Evolutionary conservation across 2,888 invertebrate species (phyloP), one percentile per base, ranked within the genome.

Genomic region (Rugalucina vietnamica): DNA sequence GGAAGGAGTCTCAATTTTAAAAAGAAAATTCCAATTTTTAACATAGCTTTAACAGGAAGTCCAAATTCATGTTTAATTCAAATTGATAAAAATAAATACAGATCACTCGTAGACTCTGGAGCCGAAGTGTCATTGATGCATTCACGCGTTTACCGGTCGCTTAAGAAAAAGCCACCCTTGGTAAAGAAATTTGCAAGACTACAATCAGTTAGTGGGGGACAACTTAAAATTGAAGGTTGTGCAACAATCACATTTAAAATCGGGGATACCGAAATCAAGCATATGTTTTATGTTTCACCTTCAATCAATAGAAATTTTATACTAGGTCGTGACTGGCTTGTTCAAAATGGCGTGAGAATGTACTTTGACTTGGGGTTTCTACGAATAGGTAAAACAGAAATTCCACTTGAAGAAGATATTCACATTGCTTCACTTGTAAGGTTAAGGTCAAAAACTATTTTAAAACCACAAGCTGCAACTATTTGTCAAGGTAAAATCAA

Each of bases 41-140:
- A 8, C n/a, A 54, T 54, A 54, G 54, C 54, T 54, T 54, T 54
- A 54, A 54, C 54, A 54, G 54, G 79, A 29, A 73, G 72, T 82
- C 71, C 54, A 54, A 54, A 54, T 54, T 54, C 54, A 54, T n/a
- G 21, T 54, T 54, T 54, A 54, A 54, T 54, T 54, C 54, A 54
- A 54, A 54, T 54, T 54, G 54, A n/a, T 54, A 54, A 54, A 21
- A 54, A 54, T 54, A 54, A 54, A 54, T 54, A 54, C n/a, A 54
- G 54, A 54, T 54, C 54, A n/a, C 54, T 54, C 21, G 54, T 80
- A 21, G 74, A 80, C 50, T 77, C 82, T 21, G 77, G 82, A 27
- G 73, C 82, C 34, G 76, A 82, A 60, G 65, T 82, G 32, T 73
- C 77, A 34, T 65, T 76, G 57, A 81, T 81, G 65, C 81, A 81